Base-by-base conservation (phyloP, 2,888 invertebrate species). In the Ormyrus thymus region DNA sequence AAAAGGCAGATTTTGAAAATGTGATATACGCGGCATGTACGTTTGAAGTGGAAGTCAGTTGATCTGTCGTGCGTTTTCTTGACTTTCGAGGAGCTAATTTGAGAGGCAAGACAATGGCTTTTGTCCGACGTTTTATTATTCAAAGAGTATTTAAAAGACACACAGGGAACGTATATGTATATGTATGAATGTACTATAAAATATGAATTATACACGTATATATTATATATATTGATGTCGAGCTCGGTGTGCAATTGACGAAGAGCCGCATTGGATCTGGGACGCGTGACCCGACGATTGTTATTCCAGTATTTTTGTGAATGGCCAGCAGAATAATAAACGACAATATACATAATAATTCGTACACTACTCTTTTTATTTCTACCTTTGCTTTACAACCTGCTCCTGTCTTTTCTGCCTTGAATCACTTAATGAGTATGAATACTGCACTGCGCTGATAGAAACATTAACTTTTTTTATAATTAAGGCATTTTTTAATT, bases 231-330 rank as follows among this genome's bases (percentile, higher is more conserved):
- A 71, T 72, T 61, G 68, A 50, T 62, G 69, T 69, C 51, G 11
- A 64, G 43, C 61, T 78, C 6, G 9, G 48, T 58, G 56, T 53
- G 48, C 62, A 61, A 73, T 78, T 50, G 53, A 66, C 56, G 51
- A 61, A 7, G 56, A 66, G 50, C 8, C 61, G 13, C 11, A 56
- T 71, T 66, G 55, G 55, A 50, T 72, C 46, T 45, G 71, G 45
- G 9, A 8, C 11, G 53, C n/a, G 29, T 15, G 11, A n/a, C 43
- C 51, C 8, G 13, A 11, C 43, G 64, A 64, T 78, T 76, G 74
- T 78, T 78, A 79, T 62, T 73, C 65, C 75, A 78, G 81, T 79
- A 82, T 82, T 81, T 79, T 82, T 82, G 78, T 76, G 81, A 78
- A 72, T 66, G 77, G 56, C 56, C 61, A 78, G 58, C 46, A 61